phyloP scores from a whole-genome alignment of 2,888 invertebrate genomes.

The Latheticus oryzae region DNA sequence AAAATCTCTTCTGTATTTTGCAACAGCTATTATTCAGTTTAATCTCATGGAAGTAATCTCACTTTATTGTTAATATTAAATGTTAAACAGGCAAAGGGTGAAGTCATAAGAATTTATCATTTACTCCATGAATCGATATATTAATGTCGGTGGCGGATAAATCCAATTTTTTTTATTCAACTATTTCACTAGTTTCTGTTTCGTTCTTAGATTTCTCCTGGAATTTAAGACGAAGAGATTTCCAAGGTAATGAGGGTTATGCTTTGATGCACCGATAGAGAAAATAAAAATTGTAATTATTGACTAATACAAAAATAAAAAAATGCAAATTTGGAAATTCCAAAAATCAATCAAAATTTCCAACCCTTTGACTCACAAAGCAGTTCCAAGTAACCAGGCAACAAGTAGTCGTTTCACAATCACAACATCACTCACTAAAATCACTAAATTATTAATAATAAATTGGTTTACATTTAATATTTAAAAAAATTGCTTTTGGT shows the following conservation, averaged over 20 bases:
- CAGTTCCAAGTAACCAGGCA: conserved; percentile 42
- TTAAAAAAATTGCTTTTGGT: neutral
- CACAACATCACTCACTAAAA: conserved; percentile 40
- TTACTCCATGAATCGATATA: conserved; percentile 13
- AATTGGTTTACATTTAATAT: conserved; percentile 7
- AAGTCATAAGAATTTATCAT: no score
- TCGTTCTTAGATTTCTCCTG: conserved; percentile 2
- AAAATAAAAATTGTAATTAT: conserved; percentile 5
- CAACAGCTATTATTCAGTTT: no score
- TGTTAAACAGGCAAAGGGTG: no score
- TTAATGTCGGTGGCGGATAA: no score
- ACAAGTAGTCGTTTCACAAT: conserved; percentile 41
- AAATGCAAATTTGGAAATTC: no score
- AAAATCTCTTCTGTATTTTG: no score
- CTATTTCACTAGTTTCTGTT: conserved; percentile 3
- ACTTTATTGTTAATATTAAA: no score
- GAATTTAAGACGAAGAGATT: no score
- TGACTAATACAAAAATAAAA: no score
- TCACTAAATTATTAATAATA: conserved; percentile 12
- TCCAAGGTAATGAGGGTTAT: conserved; percentile 7
- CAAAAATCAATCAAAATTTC: no score
- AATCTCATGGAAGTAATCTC: no score
- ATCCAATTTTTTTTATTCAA: neutral
- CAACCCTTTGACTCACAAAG: no score
- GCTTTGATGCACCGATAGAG: conserved; percentile 9